Conservation (phyloP, 2,797 vertebrate species). For the Falco novaeseelandiae region DNA sequence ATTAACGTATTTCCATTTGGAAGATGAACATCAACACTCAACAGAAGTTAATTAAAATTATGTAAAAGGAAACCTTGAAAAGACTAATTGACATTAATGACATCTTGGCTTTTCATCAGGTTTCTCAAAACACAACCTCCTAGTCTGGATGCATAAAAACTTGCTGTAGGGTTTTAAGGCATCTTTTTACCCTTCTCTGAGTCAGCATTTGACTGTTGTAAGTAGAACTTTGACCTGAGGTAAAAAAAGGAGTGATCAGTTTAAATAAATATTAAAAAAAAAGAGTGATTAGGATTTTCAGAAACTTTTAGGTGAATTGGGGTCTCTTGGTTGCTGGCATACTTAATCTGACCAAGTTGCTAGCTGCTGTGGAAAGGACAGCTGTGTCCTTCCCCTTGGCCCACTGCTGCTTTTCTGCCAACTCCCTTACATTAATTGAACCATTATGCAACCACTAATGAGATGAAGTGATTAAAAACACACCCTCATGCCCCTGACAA, state of each 20-base stretch:
- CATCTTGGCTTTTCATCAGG: neutral
- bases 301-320: neutral
- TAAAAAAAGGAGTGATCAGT: neutral
- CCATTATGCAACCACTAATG: neutral
- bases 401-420: neutral
- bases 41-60: conserved; percentile 68
- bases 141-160: neutral
- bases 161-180: neutral
- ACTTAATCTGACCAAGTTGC: too few species aligned
- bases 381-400: neutral
- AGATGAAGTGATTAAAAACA: neutral
- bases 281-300: neutral
- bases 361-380: neutral
- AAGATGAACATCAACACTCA: conserved; percentile 31
- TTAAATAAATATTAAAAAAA: neutral
- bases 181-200: neutral
- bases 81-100: conserved; percentile 39
- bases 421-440: neutral
- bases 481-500: neutral
- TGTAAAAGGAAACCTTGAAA: conserved; percentile 54
- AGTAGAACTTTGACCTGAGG: neutral
- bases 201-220: neutral
- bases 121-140: neutral
- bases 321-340: neutral
- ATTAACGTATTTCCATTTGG: conserved; percentile 35